Base-by-base conservation (phyloP, 2,797 vertebrate genomes). In the Serranus cabrilla region DNA sequence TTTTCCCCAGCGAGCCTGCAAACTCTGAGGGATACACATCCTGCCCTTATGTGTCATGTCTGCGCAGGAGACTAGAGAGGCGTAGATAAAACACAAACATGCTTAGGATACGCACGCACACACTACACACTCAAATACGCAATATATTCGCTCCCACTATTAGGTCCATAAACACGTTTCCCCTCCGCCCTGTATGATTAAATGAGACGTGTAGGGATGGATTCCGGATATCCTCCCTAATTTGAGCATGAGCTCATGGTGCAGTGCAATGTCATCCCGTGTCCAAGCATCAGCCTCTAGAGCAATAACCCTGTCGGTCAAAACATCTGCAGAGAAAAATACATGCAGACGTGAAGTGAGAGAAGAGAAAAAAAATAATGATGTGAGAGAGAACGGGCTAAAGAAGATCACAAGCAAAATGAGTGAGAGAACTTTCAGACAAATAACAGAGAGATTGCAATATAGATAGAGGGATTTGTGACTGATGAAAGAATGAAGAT, bases 191-290 rank as follows among this genome's bases (percentile, higher is more conserved):
- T 83, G 56, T 70, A 58, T 91, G 91, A 93, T 90, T 92, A 91
- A 89, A 92, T 88, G 83, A 88, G 91, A 93, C 86, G 57, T 89
- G 85, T 83, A 86, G 87, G 87, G 89, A 90, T 84, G 69, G 76
- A 93, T 91, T 91, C 92, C 91, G 92, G 92, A 94, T 91, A 91
- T 94, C 92, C 89, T 93, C 91, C 89, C 90, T 93, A 93, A 94
- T 93, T 93, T 93, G 80, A 90, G 85, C 78, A 93, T 94, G 91
- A 93, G 86, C 85, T 94, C 92, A 93, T 93, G 74, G 88, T 74
- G 55, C 83, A 74, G 79, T n/a, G 83, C 86, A 82, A 89, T 91
- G 87, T 93, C 91, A 84, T 89, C 65, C 63, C 68, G 84, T 84
- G 92, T 91, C 91, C 92, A 91, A 91, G 83, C 80, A 59, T 80